Percentiles rank a stretch among this genome's conserved stretches.
phyloP scores from a whole-genome alignment of 2,888 invertebrate genomes.

The Coecobrya sp. region DNA sequence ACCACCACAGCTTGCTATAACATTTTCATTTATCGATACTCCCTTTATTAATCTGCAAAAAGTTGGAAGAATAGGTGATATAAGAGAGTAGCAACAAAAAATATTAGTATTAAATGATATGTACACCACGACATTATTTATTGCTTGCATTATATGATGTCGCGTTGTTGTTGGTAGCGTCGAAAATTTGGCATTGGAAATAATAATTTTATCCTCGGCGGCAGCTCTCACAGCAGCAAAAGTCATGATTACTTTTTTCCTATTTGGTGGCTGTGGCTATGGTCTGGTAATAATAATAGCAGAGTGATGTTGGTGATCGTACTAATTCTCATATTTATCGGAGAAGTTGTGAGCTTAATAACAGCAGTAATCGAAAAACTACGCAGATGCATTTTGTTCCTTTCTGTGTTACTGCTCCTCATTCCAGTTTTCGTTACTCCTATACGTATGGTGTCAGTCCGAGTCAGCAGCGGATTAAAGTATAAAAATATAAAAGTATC shows the following conservation, averaged over 20 bases:
- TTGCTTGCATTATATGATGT: conserved; percentile 38
- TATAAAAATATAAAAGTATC: conserved; percentile 40
- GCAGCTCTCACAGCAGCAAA: conserved; percentile 7
- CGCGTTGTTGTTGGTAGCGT: background rate
- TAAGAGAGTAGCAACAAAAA: conserved; percentile 5
- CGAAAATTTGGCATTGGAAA: conserved; percentile 56
- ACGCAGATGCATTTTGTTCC: conserved; percentile 20
- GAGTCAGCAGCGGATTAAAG: conserved; percentile 66
- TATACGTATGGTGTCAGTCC: conserved; percentile 20
- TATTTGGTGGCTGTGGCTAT: background rate
- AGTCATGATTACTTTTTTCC: conserved; percentile 33
- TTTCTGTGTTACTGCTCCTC: background rate
- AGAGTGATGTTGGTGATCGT: conserved; percentile 12
- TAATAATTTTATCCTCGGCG: conserved; percentile 51
- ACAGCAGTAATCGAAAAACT: conserved; percentile 44
- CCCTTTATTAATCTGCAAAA: conserved; percentile 2
- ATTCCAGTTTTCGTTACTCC: background rate
- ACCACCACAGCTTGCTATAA: conserved; percentile 20
- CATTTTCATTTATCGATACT: conserved; percentile 39
- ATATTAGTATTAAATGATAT: conserved; percentile 5
- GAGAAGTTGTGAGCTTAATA: conserved; percentile 56
- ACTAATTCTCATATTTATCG: conserved; percentile 54
- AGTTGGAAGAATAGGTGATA: background rate
- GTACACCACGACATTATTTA: conserved; percentile 14
- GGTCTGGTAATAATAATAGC: conserved; percentile 15